Conservation (phyloP, 2,888 invertebrate genomes). For the Cosmia pyralina region DNA sequence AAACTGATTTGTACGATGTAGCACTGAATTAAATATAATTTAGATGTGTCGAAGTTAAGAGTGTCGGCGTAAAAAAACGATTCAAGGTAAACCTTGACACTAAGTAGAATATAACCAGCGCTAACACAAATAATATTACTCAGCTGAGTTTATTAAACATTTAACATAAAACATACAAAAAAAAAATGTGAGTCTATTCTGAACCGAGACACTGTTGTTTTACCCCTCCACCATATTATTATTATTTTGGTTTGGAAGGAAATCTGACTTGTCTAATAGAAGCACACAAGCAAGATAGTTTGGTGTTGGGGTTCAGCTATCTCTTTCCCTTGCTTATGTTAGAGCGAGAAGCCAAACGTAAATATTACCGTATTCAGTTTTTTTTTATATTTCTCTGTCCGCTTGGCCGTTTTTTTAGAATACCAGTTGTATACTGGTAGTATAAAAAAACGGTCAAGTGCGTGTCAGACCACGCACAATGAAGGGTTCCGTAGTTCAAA, state of each 20-base stretch:
- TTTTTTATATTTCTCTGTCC: conserved; percentile 34
- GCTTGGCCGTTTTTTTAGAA: no score
- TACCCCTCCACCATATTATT: not conserved
- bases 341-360: conserved; percentile 43
- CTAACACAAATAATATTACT: not conserved
- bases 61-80: not conserved
- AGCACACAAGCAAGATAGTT: conserved; percentile 7
- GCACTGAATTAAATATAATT: not conserved
- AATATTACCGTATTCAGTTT: conserved; percentile 55
- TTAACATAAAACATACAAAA: not conserved
- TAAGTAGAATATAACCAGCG: not conserved
- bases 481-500: no score
- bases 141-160: not conserved
- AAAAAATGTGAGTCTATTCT: not conserved
- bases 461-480: no score
- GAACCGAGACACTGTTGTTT: conserved; percentile 3
- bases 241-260: conserved; percentile 10
- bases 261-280: not conserved
- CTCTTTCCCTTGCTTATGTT: conserved; percentile 14
- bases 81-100: conserved; percentile 17
- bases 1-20: not conserved
- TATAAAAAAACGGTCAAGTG: no score
- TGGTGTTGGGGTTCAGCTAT: conserved; percentile 24
- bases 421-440: no score
- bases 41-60: not conserved